A percentile compares a stretch with the other conserved stretches of the same genome.
These are phyloP conservation scores for Synergus umbraculus DNA, from an alignment of 2,888 invertebrate genomes.

Conservation along the genomic window DNA sequence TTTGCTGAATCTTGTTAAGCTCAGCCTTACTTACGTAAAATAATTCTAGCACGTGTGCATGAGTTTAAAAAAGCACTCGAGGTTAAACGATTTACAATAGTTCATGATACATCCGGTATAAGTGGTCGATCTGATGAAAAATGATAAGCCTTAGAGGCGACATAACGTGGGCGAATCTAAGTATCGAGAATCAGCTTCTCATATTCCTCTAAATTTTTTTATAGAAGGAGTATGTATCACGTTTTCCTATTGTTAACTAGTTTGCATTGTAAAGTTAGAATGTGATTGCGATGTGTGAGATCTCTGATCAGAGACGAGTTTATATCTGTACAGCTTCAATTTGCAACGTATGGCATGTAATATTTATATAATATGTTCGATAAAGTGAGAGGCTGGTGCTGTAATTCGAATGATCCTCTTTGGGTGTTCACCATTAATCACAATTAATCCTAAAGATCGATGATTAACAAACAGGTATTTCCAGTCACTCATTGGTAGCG, in stretches of 20 bases:
- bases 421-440: conserved; percentile 50
- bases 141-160: conserved; percentile 17
- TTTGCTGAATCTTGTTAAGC: conserved; percentile 8
- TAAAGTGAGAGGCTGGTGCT: neutral
- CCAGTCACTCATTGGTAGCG: neutral
- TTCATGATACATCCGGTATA: conserved; percentile 30
- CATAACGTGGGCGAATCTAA: conserved; percentile 34
- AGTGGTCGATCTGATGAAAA: conserved; percentile 20
- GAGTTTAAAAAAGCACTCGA: conserved; percentile 4
- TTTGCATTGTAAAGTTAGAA: conserved; percentile 1
- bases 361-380: neutral
- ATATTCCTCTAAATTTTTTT: conserved; percentile 21
- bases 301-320: conserved; percentile 43
- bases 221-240: neutral
- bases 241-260: conserved; percentile 35
- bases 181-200: conserved; percentile 51
- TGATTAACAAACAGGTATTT: conserved; percentile 48
- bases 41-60: neutral
- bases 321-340: neutral
- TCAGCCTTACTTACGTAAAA: neutral
- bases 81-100: conserved; percentile 36
- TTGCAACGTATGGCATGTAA: neutral
- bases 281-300: conserved; percentile 22
- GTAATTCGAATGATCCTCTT: neutral
- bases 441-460: conserved; percentile 59